Conservation (phyloP, 2,888 invertebrate species). For the Sphaerophoria taeniata region DNA sequence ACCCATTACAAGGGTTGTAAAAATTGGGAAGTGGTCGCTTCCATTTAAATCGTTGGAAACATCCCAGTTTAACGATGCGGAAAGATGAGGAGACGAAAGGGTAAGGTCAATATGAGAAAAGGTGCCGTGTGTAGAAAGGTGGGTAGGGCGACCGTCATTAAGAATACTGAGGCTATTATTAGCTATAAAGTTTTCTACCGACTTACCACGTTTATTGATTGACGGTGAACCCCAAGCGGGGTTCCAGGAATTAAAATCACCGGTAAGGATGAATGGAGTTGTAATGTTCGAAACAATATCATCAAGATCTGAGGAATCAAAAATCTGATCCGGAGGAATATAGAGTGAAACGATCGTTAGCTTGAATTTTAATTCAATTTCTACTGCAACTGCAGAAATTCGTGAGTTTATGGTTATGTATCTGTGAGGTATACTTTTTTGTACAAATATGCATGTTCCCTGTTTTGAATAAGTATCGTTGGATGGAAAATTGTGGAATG, state of each 20-base stretch:
- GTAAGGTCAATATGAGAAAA: too few species aligned
- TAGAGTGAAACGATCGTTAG: conserved; percentile 29
- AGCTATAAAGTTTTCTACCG: conserved; percentile 33
- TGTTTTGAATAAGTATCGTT: conserved; percentile 45
- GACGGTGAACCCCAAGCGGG: conserved; percentile 42
- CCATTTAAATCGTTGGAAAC: too few species aligned
- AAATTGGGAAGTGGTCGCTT: too few species aligned
- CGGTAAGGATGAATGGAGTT: conserved; percentile 28
- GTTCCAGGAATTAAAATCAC: conserved; percentile 49
- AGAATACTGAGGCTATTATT: too few species aligned
- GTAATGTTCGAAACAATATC: neutral
- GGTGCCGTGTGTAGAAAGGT: too few species aligned
- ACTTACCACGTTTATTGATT: conserved; percentile 29
- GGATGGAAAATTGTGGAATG: too few species aligned
- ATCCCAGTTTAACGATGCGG: too few species aligned
- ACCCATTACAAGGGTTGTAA: too few species aligned
- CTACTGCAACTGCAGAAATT: conserved; percentile 36
- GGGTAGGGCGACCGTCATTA: too few species aligned
- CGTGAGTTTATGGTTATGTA: conserved; percentile 25
- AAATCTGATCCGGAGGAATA: conserved; percentile 46
- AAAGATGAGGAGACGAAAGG: too few species aligned
- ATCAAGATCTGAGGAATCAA: conserved; percentile 1
- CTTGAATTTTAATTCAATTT: conserved; percentile 33
- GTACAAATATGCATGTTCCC: conserved; percentile 54
- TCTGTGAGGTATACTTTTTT: conserved; percentile 55